phyloP scores from a whole-genome alignment of 1,140 invertebrate species.

The Elysia chlorotica region DNA sequence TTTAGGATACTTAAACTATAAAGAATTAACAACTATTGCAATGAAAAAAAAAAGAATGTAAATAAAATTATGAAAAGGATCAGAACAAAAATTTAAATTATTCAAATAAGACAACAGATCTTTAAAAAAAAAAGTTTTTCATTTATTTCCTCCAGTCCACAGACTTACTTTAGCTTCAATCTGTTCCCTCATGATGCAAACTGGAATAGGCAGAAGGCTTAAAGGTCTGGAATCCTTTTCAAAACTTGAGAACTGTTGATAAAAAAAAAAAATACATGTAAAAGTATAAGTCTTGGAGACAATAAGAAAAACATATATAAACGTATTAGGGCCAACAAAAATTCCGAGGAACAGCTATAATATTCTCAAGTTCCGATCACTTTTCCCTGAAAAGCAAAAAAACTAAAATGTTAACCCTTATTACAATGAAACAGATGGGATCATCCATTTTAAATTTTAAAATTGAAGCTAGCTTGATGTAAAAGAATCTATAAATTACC shows the following conservation, averaged over 20 bases:
- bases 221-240: conserved; percentile 23
- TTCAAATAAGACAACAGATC: too few relatives aligned
- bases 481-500: conserved; percentile 29
- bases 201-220: conserved; percentile 36
- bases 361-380: background rate
- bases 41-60: background rate
- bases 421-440: background rate
- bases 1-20: background rate
- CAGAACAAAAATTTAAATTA: too few relatives aligned
- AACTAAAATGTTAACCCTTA: background rate
- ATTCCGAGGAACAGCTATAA: background rate
- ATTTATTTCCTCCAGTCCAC: background rate
- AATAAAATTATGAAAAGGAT: background rate
- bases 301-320: background rate
- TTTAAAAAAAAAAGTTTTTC: too few relatives aligned
- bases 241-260: conserved; percentile 33
- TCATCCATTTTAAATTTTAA: background rate
- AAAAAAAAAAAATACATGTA: conserved; percentile 11
- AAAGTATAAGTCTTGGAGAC: background rate
- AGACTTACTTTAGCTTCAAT: background rate
- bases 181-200: conserved; percentile 26
- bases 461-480: background rate
- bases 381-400: background rate
- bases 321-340: background rate
- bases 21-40: background rate